Evolutionary conservation across 2,113 vertebrate species (phyloP).

Genomic region (Platanista minor): DNA sequence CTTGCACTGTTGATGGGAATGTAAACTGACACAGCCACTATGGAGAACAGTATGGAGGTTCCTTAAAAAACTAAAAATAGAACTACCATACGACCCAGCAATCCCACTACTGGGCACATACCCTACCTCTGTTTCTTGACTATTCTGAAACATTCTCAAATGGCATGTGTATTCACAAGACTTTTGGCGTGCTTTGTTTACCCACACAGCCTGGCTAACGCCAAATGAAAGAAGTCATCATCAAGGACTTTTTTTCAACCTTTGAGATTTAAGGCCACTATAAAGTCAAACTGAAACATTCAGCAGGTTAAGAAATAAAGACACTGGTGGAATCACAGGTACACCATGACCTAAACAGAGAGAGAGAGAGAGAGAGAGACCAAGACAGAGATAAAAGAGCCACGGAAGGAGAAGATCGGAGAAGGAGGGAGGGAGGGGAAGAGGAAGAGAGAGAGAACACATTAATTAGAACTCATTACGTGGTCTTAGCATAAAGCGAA

Average conservation of each 20-base stretch:
- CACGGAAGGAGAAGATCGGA: not conserved
- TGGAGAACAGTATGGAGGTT: too few relatives aligned
- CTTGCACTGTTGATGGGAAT: too few relatives aligned
- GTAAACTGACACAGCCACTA: too few relatives aligned
- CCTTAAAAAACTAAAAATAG: too few relatives aligned
- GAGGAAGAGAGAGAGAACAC: not conserved
- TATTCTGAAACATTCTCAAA: not conserved
- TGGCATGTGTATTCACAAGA: not conserved
- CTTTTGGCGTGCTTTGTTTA: not conserved
- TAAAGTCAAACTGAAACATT: not conserved
- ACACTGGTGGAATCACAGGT: not conserved
- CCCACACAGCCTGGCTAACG: not conserved
- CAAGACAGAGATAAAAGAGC: not conserved
- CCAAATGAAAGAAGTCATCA: not conserved
- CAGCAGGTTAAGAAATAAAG: not conserved
- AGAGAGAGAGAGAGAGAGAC: not conserved
- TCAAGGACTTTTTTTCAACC: not conserved
- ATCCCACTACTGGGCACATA: too few relatives aligned
- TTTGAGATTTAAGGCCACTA: not conserved
- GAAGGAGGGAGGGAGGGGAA: accelerated
- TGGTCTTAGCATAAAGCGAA: not conserved
- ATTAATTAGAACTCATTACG: not conserved
- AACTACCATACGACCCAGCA: too few relatives aligned
- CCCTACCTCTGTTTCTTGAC: not conserved
- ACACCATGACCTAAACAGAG: not conserved